Base-by-base conservation (phyloP, 2,888 invertebrate genomes). In the Drosophila monieri region DNA sequence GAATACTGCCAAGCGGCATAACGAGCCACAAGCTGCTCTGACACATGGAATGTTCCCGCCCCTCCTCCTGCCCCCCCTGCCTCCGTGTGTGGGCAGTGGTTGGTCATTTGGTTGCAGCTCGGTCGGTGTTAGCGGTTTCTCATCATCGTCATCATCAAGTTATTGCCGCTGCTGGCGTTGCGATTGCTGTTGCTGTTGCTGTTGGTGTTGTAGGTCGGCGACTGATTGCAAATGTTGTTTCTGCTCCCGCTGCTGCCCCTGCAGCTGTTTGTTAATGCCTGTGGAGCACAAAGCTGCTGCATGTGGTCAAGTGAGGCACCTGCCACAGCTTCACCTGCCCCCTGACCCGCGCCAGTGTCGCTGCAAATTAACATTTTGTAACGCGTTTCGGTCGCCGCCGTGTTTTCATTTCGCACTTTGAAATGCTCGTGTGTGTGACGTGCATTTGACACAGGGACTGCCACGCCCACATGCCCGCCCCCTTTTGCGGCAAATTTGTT, bases 351-450 rank as follows among this genome's bases (percentile, higher is more conserved):
- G 74, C 58, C 60, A 67, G 61, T 67, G 61, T 60, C 68, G 52
- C 55, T 60, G 77, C 76, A 88, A 88, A 85, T 85, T 85, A 88
- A 85, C 85, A 88, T 77, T 84, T 85, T 85, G 88, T 80, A 76
- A 73, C 76, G 77, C 78, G 77, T 70, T 76, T 67, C 71, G 74
- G 67, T 73, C 70, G 69, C 65, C 58, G 78, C 70, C 44, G 56
- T 71, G 73, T 77, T 80, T 86, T 78, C 80, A 76, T 78, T 85
- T 80, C 73, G 70, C 76, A 85, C 74, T 72, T 75, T 71, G 55
- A 39, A 35, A 35, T 35, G 52, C 52, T 47, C 59, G 60, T 73
- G 73, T 60, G 62, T 74, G 62, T 58, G 68, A 74, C 78, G 71
- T 77, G 72, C 76, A 68, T 71, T 70, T 79, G 77, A 79, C 80